phyloP scores from a whole-genome alignment of 2,113 vertebrate species.

The Tyto alba region DNA sequence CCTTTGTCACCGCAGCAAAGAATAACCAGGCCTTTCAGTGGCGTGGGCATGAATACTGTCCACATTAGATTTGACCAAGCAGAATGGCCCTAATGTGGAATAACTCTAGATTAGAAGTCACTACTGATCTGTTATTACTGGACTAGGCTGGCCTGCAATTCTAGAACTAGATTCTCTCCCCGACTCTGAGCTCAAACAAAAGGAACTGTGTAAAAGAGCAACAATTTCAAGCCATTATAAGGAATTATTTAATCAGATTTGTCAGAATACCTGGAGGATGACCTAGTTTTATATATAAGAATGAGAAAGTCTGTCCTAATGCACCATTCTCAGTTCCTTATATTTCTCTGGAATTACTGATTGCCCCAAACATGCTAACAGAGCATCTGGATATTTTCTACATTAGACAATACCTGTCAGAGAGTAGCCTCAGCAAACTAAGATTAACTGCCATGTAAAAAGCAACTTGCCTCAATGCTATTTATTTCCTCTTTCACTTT shows the following conservation, averaged over 20 bases:
- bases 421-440: background rate
- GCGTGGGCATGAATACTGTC: fast-evolving
- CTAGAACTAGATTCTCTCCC: background rate
- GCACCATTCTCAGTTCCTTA: background rate
- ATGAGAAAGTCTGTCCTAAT: background rate
- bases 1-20: background rate
- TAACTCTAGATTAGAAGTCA: background rate
- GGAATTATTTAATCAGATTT: background rate
- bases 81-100: background rate
- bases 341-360: background rate
- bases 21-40: background rate
- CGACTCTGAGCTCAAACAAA: background rate
- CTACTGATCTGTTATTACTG: background rate
- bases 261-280: background rate
- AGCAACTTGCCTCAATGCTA: background rate
- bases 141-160: background rate
- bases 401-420: background rate
- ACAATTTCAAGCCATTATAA: background rate
- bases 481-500: background rate
- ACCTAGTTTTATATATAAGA: background rate
- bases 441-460: background rate
- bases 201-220: background rate
- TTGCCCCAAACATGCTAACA: background rate
- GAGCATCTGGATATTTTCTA: background rate
- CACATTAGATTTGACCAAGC: fast-evolving